phyloP scores from a whole-genome alignment of 2,888 invertebrate genomes.

The Drosophila colorata region DNA sequence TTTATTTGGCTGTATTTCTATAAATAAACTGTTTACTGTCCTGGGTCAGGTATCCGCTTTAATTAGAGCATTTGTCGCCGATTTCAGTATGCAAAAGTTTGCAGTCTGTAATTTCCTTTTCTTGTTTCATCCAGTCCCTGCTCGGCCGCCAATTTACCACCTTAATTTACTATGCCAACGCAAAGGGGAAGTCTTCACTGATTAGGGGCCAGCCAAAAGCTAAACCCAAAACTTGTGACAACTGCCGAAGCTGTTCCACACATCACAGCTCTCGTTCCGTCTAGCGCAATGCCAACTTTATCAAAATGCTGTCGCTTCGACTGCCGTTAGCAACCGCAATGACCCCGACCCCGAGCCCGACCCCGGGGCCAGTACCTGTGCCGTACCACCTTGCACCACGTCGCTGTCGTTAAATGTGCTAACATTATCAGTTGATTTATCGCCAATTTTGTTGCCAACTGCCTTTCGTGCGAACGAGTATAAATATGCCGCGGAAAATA shows the following conservation, averaged over 20 bases:
- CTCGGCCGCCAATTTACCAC: slow-evolving; percentile 2
- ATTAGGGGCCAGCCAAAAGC: slow-evolving; percentile 28
- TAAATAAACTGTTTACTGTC: slow-evolving; percentile 41
- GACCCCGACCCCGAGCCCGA: slow-evolving; percentile 16
- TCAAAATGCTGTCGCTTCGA: slow-evolving; percentile 24
- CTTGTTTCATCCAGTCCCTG: slow-evolving; percentile 20
- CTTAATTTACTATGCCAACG: slow-evolving; percentile 49
- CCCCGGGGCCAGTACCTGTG: not conserved
- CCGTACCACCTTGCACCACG: slow-evolving; percentile 15
- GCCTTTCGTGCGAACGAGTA: slow-evolving; percentile 50
- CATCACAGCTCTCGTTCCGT: slow-evolving; percentile 6
- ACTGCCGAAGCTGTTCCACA: slow-evolving; percentile 23
- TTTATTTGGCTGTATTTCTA: slow-evolving; percentile 16
- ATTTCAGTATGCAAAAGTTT: slow-evolving; percentile 28
- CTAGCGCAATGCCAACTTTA: slow-evolving; percentile 25
- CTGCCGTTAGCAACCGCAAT: slow-evolving; percentile 24
- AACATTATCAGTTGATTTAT: slow-evolving; percentile 82
- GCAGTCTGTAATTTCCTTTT: slow-evolving; percentile 33
- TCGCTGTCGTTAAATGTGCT: slow-evolving; percentile 65
- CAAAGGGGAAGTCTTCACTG: slow-evolving; percentile 43
- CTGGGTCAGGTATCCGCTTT: slow-evolving; percentile 9
- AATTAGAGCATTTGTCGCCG: not conserved
- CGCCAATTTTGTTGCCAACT: slow-evolving; percentile 66
- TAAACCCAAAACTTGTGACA: slow-evolving; percentile 43
- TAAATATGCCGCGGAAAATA: slow-evolving; percentile 52